A percentile compares a stretch with the other conserved stretches of the same genome.
Conservation (phyloP, 37 sponge, comb jelly and placozoan species). For the Chondrilla cf. caribensis region DNA sequence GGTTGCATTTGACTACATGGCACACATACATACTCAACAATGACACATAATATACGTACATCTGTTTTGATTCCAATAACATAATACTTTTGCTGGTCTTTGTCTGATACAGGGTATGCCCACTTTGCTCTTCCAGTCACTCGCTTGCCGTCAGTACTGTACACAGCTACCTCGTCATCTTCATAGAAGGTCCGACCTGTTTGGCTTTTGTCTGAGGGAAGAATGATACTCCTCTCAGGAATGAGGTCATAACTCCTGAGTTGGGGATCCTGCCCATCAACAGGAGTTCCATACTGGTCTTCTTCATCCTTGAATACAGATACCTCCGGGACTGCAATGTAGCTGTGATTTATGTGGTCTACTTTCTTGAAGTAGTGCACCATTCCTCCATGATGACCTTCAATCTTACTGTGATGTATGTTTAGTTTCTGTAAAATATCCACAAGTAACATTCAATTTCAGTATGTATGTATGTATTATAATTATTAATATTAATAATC, state of each 20-base stretch:
- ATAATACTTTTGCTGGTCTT: too few species aligned
- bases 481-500: too few species aligned
- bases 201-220: too few species aligned
- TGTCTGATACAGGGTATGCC: background rate
- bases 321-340: background rate
- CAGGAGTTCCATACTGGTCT: background rate
- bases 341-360: background rate
- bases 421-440: too few species aligned
- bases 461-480: too few species aligned
- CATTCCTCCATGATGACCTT: background rate
- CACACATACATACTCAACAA: background rate
- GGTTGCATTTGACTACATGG: too few species aligned
- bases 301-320: background rate
- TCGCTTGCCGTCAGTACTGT: too few species aligned
- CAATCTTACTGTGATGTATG: too few species aligned
- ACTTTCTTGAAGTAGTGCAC: background rate
- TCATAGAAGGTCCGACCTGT: background rate
- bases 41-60: conserved; percentile 44
- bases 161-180: background rate
- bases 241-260: background rate
- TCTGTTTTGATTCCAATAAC: conserved; percentile 58
- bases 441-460: too few species aligned
- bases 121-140: background rate
- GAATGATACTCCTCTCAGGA: too few species aligned
- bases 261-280: background rate